Evolutionary conservation across 1,140 invertebrate species (phyloP), one percentile per base, ranked within the genome.

Genomic region (Musca vetustissima): DNA sequence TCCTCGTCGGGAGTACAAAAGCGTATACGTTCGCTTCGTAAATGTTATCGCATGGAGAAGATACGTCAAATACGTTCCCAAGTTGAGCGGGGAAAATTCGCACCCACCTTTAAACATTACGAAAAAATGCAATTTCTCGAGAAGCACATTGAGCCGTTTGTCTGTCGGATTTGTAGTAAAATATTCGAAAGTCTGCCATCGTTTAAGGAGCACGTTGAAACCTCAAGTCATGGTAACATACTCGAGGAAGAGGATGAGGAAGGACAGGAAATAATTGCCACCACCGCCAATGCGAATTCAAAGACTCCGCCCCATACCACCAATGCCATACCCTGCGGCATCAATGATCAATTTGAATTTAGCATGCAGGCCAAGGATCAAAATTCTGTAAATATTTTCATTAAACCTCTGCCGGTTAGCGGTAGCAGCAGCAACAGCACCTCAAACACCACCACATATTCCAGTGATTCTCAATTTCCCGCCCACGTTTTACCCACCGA

Each of bases 111-210:
- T 14, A 73, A 77, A 47, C 76, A 76, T 55, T 80, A 77, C 53
- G 65, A 57, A 0, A 73, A 74, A 17, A 77, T 80, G 74, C 72
- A 77, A 32, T 80, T 80, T 7, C 71, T 80, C 6, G 72, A 78
- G 64, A 76, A 80, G 43, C 78, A 80, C 19, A 80, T 80, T 14
- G 76, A 78, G 68, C 78, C 78, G 0, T 77, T 78, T 66, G 73
- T 80, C 4, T 80, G 78, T 32, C 74, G 75, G 0, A 71, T 71
- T 7, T 80, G 78, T 36, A 74, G 73, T 22, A 73, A 76, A 52
- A 80, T 80, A 67, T 79, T 79, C 49, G 77, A 77, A 64, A 79
- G 76, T 55, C 69, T 79, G 22, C 47, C 70, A 6, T 36, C 69
- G 1, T 77, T 76, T 66, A 72, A 75, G 49, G 17, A 59, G 14